Base-by-base conservation (phyloP, 2,113 vertebrate genomes). In the Geothlypis trichas region DNA sequence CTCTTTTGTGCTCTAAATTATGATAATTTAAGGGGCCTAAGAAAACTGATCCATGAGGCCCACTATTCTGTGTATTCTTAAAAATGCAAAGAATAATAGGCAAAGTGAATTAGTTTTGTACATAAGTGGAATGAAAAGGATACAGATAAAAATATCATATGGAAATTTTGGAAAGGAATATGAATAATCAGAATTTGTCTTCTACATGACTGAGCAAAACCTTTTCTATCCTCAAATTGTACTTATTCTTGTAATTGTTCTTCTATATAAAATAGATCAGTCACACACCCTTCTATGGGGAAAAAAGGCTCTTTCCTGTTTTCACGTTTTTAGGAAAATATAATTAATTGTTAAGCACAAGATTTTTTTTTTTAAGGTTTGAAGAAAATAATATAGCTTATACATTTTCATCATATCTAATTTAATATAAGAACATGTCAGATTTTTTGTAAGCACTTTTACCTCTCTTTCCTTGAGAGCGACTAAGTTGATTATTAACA, bases 231-330 rank as follows among this genome's bases (percentile, higher is more conserved):
- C 16, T 84, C 15, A 46, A 13, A 37, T 68, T 46, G 23, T 44
- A 33, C 3, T 61, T 68, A 18, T 42, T 78, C 31, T 67, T 55
- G 5, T 57, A 13, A 67, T 33, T 69, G 7, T n/a, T 79, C 7
- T 54, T 71, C 3, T 15, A 2, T 68, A 37, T 17, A 26, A 78
- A 75, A 67, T n/a, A 2, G 28, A 62, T n/a, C 7, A 65, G 24
- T 59, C 51, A 44, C 5, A 30, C 0, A 49, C 0, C 0, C 4
- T 30, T 88, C 13, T 58, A 14, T 22, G 4, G 31, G 30, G 39
- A 77, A 68, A 51, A 28, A 4, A 0, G 0, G 3, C 27, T 52
- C n/a, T 24, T 18, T 67, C 23, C 33, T 49, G 4, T 23, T 47
- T 71, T 17, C 2, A 30, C 5, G 23, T 35, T 80, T 84, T 87